Percentiles rank a stretch among this genome's conserved stretches.
Conservation (phyloP, 2,888 invertebrate genomes). For the Ophion slaviceki region DNA sequence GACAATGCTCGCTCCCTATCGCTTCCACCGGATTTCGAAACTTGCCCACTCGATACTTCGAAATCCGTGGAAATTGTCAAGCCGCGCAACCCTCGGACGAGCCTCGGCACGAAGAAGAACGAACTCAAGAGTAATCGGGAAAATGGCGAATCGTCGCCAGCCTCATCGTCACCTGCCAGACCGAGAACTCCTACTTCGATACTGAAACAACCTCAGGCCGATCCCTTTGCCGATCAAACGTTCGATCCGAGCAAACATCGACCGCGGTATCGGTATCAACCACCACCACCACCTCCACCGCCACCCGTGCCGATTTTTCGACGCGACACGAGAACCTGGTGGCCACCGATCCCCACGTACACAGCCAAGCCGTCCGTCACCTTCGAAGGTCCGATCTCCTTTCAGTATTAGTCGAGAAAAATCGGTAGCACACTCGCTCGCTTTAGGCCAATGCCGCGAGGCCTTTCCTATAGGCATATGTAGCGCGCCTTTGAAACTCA, state of each 20-base stretch:
- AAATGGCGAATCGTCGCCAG: conserved; percentile 34
- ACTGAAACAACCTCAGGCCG: conserved; percentile 79
- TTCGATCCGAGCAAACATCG: conserved; percentile 91
- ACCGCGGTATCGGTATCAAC: conserved; percentile 91
- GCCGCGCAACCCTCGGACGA: conserved; percentile 25
- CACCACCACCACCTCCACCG: conserved; percentile 86
- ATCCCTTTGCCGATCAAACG: conserved; percentile 87
- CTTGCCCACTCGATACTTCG: conserved; percentile 31
- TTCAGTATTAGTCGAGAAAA: conserved; percentile 26
- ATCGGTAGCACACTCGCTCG: conserved; percentile 2
- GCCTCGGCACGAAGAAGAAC: conserved; percentile 14
- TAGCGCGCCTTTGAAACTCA: background rate
- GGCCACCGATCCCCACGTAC: conserved; percentile 85
- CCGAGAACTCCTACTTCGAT: conserved; percentile 82
- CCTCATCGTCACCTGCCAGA: conserved; percentile 71
- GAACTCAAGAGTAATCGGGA: conserved; percentile 46
- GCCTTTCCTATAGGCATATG: background rate
- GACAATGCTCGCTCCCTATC: conserved; percentile 89
- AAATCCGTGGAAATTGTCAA: conserved; percentile 42
- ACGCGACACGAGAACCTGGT: conserved; percentile 84
- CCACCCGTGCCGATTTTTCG: conserved; percentile 80
- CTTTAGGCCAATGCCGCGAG: background rate
- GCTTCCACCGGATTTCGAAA: conserved; percentile 82
- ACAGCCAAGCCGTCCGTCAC: conserved; percentile 88
- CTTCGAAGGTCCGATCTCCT: conserved; percentile 87